phyloP scores from a whole-genome alignment of 2,113 vertebrate genomes.

The Peromyscus californicus region DNA sequence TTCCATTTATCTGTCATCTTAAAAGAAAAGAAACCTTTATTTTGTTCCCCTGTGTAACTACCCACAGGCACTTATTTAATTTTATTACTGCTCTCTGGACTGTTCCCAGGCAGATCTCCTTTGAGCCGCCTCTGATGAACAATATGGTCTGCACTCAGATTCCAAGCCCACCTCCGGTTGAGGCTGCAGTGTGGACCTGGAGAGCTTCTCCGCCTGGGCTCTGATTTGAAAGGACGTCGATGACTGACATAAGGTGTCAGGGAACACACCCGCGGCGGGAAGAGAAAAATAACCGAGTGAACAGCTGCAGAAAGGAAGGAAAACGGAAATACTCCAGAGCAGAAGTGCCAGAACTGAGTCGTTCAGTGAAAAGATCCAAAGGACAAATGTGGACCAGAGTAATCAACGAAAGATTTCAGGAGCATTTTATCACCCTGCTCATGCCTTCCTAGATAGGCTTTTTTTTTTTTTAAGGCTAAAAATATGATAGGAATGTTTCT shows the following conservation, averaged over 20 bases:
- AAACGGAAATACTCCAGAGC: background rate
- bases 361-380: constrained; percentile 28
- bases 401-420: background rate
- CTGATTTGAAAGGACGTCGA: constrained; percentile 54
- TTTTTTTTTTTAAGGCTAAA: background rate
- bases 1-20: constrained; percentile 37
- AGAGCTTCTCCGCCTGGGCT: constrained; percentile 10
- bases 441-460: background rate
- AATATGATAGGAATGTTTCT: background rate
- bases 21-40: constrained; percentile 16
- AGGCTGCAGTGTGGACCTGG: background rate
- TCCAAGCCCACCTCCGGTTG: constrained; percentile 55
- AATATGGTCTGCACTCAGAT: constrained; percentile 56
- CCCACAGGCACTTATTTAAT: constrained; percentile 55
- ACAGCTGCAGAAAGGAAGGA: background rate
- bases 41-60: constrained; percentile 4
- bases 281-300: constrained; percentile 26
- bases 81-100: constrained; percentile 74
- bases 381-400: constrained; percentile 47
- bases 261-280: background rate
- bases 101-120: constrained; percentile 58
- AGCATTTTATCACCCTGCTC: background rate
- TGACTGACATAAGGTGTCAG: background rate
- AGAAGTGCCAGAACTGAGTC: background rate
- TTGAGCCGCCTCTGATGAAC: constrained; percentile 71